Evolutionary conservation across 2,797 vertebrate species (phyloP).

Genomic region (Buphagus erythrorhynchus): DNA sequence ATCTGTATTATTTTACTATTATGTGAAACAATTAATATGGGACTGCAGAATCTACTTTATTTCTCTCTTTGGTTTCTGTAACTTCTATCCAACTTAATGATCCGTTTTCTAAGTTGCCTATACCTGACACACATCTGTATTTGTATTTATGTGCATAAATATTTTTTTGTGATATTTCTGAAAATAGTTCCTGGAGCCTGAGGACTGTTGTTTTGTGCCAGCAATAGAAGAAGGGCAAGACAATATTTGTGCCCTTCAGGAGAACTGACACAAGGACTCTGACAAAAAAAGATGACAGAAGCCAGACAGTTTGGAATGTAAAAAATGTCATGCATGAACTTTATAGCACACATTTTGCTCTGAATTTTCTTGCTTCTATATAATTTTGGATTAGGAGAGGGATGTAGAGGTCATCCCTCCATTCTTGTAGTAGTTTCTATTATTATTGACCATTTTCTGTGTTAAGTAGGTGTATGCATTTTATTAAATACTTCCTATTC

Average conservation of each 20-base stretch:
- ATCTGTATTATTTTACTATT: neutral
- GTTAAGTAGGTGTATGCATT: neutral
- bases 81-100: neutral
- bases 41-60: neutral
- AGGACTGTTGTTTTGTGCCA: neutral
- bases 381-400: neutral
- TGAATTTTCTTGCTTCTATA: neutral
- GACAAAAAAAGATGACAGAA: constrained; percentile 12
- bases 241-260: neutral
- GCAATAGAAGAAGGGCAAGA: neutral
- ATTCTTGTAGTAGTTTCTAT: neutral
- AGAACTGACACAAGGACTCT: neutral
- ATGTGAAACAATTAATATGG: neutral
- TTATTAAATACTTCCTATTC: neutral
- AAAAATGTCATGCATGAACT: neutral
- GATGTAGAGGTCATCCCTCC: neutral
- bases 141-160: neutral
- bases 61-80: neutral
- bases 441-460: neutral
- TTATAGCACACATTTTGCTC: neutral
- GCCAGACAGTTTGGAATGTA: neutral
- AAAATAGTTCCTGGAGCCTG: neutral
- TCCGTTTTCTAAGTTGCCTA: neutral
- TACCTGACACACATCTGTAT: neutral
- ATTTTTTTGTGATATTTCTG: neutral